Evolutionary conservation across 1,140 invertebrate genomes (phyloP).

Genomic region (Halotydeus destructor): DNA sequence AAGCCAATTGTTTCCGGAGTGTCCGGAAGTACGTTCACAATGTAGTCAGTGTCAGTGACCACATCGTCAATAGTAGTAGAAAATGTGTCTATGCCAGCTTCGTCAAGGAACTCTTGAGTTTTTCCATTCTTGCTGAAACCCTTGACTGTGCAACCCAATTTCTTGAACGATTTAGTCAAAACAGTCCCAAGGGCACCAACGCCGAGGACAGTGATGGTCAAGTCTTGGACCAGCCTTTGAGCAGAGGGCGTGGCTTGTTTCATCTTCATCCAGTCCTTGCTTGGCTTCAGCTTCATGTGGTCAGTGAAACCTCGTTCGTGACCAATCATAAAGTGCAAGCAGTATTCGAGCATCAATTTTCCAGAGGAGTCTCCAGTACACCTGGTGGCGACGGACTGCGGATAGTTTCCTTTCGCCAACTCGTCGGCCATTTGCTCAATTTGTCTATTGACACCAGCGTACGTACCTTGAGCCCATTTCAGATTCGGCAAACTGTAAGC

Average conservation of each 20-base stretch:
- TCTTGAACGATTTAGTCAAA: background rate
- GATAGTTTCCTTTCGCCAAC: background rate
- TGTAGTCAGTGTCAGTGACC: slow-evolving; percentile 32
- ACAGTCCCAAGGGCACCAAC: slow-evolving; percentile 1
- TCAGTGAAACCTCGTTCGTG: background rate
- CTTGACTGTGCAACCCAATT: background rate
- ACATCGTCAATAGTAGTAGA: slow-evolving; percentile 24
- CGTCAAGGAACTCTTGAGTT: background rate
- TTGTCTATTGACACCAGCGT: background rate
- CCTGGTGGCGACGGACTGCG: background rate
- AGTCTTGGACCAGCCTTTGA: background rate
- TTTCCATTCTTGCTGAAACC: background rate
- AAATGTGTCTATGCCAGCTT: background rate
- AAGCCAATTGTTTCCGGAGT: slow-evolving; percentile 31
- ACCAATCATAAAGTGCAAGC: background rate
- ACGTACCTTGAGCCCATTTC: slow-evolving; percentile 4
- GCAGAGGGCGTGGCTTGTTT: background rate
- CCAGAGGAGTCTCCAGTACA: background rate
- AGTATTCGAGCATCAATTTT: slow-evolving; percentile 1
- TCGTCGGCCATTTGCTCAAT: background rate
- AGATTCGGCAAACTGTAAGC: background rate
- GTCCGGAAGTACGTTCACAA: slow-evolving; percentile 33
- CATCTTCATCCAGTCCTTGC: background rate
- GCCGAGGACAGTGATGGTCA: background rate
- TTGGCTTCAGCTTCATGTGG: background rate